Percentiles rank a stretch among this genome's conserved stretches.
Evolutionary conservation across 2,797 vertebrate species (phyloP).

Genomic region (Bufotes viridis): DNA sequence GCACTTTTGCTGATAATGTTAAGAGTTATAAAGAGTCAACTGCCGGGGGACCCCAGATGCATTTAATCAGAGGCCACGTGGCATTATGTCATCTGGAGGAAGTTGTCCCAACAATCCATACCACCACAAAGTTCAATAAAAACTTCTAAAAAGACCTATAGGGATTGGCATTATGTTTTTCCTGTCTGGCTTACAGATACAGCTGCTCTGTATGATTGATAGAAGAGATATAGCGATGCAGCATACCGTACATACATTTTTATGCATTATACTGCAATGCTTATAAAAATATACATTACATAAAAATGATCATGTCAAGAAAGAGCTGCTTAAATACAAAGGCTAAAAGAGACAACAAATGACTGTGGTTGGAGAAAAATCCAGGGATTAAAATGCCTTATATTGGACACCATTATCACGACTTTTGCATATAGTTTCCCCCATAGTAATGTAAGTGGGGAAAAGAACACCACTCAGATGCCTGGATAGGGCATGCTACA

Average conservation of each 20-base stretch:
- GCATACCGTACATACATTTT: background rate
- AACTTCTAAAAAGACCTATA: background rate
- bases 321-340: background rate
- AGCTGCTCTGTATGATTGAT: background rate
- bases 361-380: too few species aligned
- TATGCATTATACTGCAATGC: background rate
- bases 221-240: background rate
- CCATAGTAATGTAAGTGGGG: background rate
- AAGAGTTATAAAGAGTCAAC: background rate
- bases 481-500: too few species aligned
- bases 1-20: background rate
- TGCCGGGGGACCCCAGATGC: background rate
- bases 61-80: background rate
- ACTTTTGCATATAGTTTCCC: background rate
- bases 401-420: background rate
- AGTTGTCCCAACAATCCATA: background rate
- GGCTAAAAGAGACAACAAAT: background rate
- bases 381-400: background rate
- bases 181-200: background rate
- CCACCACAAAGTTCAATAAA: background rate
- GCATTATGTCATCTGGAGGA: slow-evolving; percentile 18
- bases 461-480: background rate
- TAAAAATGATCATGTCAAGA: background rate
- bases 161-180: background rate
- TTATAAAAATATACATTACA: background rate